Percentiles rank a stretch among this genome's conserved stretches.
These are phyloP conservation scores for Pollachius pollachius DNA, from an alignment of 2,113 vertebrate species.

Conservation along the genomic window DNA sequence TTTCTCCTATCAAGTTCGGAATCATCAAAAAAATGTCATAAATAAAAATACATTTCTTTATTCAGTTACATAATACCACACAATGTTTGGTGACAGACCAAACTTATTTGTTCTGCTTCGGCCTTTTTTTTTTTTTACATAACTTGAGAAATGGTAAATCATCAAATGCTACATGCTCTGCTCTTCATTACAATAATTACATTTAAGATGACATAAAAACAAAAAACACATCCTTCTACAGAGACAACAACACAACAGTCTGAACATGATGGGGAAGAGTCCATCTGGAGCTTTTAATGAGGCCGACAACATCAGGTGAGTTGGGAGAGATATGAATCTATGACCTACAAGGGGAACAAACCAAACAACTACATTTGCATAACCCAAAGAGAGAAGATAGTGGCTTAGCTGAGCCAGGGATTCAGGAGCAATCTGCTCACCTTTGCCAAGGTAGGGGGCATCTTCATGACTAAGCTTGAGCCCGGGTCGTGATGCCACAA, in stretches of 20 bases:
- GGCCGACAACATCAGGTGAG: constrained; percentile 67
- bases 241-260: constrained; percentile 2
- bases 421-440: constrained; percentile 55
- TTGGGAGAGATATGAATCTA: constrained; percentile 87
- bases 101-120: no score
- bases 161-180: no score
- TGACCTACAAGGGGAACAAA: constrained; percentile 66
- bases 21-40: no score
- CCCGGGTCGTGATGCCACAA: constrained; percentile 81
- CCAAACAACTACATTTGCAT: neutral
- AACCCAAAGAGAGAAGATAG: neutral
- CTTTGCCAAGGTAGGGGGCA: constrained; percentile 84
- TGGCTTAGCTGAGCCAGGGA: neutral
- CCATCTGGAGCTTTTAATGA: neutral
- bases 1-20: no score
- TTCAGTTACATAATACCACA: no score
- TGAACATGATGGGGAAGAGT: neutral
- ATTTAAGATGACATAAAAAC: neutral
- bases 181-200: neutral
- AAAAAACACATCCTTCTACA: neutral
- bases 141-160: no score
- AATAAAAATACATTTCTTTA: no score
- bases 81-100: no score
- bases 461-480: constrained; percentile 80
- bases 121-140: no score